Conservation (phyloP, 2,113 vertebrate genomes). For the Actenoides lindsayi region DNA sequence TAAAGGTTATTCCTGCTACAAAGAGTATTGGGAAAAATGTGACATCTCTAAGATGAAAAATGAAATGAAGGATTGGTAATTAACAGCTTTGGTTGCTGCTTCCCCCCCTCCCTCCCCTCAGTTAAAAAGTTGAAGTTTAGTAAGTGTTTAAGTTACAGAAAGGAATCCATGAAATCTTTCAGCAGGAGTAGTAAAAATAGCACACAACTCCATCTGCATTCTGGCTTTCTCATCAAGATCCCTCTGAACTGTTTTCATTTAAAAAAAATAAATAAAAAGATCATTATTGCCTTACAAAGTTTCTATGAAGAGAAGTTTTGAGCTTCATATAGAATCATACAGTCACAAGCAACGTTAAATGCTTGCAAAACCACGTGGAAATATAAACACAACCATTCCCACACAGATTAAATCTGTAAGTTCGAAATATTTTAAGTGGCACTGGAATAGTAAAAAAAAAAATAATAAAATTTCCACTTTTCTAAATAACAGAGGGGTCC, state of each 20-base stretch:
- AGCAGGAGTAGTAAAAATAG: background rate
- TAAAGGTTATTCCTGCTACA: background rate
- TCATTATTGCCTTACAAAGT: background rate
- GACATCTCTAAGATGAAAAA: background rate
- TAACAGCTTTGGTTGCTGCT: background rate
- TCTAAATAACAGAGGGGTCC: background rate
- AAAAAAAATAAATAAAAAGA: background rate
- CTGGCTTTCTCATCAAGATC: background rate
- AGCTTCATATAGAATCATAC: background rate
- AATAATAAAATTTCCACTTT: background rate
- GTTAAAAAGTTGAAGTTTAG: background rate
- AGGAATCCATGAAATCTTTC: background rate
- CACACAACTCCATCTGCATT: background rate
- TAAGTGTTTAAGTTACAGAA: background rate
- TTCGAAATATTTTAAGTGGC: background rate
- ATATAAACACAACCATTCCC: background rate
- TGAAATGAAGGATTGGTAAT: background rate
- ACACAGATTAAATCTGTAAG: background rate
- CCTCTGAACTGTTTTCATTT: background rate
- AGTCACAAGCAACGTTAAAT: background rate
- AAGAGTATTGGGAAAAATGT: background rate
- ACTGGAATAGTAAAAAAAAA: fast-evolving
- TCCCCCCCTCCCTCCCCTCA: background rate
- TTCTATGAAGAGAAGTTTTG: background rate
- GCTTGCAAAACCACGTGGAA: background rate